A percentile compares a stretch with the other conserved stretches of the same genome.
Evolutionary conservation across 2,113 vertebrate species (phyloP).

Genomic region (Ahaetulla prasina): DNA sequence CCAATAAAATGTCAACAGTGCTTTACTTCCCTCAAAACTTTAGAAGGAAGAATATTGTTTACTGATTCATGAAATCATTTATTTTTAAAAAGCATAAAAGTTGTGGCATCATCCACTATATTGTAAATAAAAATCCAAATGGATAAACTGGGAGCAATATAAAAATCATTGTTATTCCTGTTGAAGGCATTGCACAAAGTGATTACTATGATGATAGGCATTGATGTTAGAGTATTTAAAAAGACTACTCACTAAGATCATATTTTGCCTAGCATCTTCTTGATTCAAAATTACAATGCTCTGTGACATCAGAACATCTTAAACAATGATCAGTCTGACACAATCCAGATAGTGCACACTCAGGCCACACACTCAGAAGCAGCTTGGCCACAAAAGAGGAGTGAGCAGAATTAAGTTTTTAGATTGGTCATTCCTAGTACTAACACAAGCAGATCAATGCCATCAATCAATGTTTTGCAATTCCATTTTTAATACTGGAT

Average conservation of each 20-base stretch:
- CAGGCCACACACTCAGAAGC: background rate
- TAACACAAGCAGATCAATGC: background rate
- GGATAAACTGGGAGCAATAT: background rate
- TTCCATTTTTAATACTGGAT: background rate
- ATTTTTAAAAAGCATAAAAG: constrained; percentile 4
- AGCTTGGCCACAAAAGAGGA: background rate
- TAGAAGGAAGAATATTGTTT: constrained; percentile 33
- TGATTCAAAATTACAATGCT: background rate
- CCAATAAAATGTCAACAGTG: constrained; percentile 75
- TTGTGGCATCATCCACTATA: constrained; percentile 10
- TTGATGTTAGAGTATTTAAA: background rate
- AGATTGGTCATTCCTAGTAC: background rate
- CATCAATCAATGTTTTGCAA: background rate
- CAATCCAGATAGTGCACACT: background rate
- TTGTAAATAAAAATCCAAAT: background rate
- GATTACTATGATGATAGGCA: background rate
- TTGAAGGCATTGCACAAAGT: background rate
- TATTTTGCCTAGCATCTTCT: background rate
- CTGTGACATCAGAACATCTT: background rate
- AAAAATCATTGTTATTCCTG: background rate
- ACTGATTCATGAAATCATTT: constrained; percentile 41
- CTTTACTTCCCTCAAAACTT: constrained; percentile 74
- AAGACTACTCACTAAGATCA: background rate
- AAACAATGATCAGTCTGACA: background rate
- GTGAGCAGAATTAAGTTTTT: background rate